A percentile compares a stretch with the other conserved stretches of the same genome.
Conservation (phyloP, 2,797 vertebrate genomes). For the Nothura maculosa region DNA sequence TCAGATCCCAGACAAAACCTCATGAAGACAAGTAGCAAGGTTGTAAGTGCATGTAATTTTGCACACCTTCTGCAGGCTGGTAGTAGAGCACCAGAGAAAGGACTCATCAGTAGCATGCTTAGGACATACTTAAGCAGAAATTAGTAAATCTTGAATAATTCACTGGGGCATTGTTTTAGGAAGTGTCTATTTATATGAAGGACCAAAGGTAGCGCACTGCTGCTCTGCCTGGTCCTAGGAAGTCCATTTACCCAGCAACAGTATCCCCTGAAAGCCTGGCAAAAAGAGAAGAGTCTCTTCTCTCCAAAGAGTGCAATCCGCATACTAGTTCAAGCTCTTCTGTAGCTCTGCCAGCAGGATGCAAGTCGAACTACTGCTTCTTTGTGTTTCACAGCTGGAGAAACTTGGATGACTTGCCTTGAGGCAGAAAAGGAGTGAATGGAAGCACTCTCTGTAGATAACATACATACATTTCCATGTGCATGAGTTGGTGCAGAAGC, state of each 20-base stretch:
- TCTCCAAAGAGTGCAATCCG: neutral
- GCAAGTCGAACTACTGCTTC: neutral
- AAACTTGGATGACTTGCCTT: neutral
- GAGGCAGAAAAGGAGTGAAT: neutral
- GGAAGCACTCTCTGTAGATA: neutral
- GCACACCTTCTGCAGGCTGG: neutral
- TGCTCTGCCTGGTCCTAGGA: neutral
- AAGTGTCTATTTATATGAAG: neutral
- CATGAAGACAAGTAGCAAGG: neutral
- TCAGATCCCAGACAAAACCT: neutral
- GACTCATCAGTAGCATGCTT: neutral
- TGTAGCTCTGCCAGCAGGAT: neutral
- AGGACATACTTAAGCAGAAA: neutral
- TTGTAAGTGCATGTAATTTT: too few species aligned
- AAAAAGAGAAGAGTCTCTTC: neutral
- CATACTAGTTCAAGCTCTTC: neutral
- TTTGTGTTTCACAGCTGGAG: neutral
- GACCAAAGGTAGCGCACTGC: neutral
- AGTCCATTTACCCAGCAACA: neutral
- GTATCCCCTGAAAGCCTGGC: neutral
- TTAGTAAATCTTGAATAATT: neutral
- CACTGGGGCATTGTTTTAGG: neutral
- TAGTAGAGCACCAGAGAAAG: neutral
- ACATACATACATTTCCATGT: neutral
- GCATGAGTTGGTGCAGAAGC: fast-evolving